Base-by-base conservation (phyloP, 2,888 invertebrate genomes). In the Cryptocheilus praepositus region DNA sequence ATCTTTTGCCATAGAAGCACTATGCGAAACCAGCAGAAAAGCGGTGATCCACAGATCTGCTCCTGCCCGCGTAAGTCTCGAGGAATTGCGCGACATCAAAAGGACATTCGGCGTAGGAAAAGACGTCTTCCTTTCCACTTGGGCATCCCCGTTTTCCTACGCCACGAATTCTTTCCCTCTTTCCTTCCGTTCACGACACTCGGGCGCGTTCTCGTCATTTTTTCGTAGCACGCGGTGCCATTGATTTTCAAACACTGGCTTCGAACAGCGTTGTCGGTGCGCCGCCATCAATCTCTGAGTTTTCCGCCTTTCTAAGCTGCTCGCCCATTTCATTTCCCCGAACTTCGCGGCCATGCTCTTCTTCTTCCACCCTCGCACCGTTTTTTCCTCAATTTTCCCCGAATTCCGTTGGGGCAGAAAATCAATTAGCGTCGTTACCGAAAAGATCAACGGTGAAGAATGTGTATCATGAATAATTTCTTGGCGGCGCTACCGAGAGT, bases 201-300 rank as follows among this genome's bases (percentile, higher is more conserved):
- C 49, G 16, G 36, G 16, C n/a, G 45, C 3, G 15, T 55, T 57
- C 61, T 63, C 59, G 22, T 61, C 63, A 51, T 71, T 68, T 68
- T 68, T 68, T 64, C 64, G 58, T 52, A 51, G 62, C 62, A 59
- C 66, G 55, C 62, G 67, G 70, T 63, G 67, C 64, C 71, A 71
- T 71, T 71, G 71, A 71, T 71, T 71, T 71, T 71, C 71, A 71
- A 64, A 61, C 57, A 51, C 54, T 61, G 59, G 64, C 68, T 55
- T 53, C 28, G 57, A 64, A 64, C 68, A 46, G 56, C 54, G 53
- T 51, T 36, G 36, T 36, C 36, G 36, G 36, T 7, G 66, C 59
- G 64, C 55, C 51, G 61, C 64, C 61, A 71, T 71, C 64, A 64
- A 71, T 71, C 71, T 71, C 64, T 64, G 70, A 71, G 59, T 70